Conservation (phyloP, 2,797 vertebrate species). For the Sebastiscus tertius region DNA sequence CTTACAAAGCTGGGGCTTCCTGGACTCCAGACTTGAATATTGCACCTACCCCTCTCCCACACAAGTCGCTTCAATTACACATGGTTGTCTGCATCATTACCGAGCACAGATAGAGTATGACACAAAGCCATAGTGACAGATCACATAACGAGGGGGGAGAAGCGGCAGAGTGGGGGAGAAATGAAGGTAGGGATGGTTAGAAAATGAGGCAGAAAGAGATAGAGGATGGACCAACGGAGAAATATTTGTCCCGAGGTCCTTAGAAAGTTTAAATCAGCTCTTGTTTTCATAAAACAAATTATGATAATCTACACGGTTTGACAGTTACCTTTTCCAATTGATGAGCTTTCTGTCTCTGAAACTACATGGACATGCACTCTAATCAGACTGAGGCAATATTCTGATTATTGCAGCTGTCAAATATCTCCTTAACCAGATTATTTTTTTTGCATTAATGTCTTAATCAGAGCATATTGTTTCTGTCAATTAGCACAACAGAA, state of each 20-base stretch:
- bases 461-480: neutral
- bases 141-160: neutral
- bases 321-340: neutral
- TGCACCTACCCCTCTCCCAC: constrained; percentile 29
- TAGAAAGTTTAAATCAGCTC: neutral
- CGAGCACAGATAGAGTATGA: constrained; percentile 34
- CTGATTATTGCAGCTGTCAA: neutral
- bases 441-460: neutral
- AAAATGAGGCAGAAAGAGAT: neutral
- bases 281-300: neutral
- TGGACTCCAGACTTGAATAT: constrained; percentile 5
- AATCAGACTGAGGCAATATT: constrained; percentile 10
- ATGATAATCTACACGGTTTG: neutral
- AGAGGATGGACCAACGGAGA: neutral
- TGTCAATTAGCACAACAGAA: neutral
- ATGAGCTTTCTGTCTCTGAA: constrained; percentile 5
- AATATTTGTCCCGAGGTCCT: neutral
- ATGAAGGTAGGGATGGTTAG: neutral
- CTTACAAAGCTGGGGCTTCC: constrained; percentile 23
- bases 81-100: constrained; percentile 50
- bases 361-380: neutral
- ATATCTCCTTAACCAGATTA: constrained; percentile 12
- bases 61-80: constrained; percentile 58
- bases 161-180: neutral
- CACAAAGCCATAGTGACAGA: constrained; percentile 31